Base-by-base conservation (phyloP, 2,797 vertebrate species). In the Diplodus sargus region DNA sequence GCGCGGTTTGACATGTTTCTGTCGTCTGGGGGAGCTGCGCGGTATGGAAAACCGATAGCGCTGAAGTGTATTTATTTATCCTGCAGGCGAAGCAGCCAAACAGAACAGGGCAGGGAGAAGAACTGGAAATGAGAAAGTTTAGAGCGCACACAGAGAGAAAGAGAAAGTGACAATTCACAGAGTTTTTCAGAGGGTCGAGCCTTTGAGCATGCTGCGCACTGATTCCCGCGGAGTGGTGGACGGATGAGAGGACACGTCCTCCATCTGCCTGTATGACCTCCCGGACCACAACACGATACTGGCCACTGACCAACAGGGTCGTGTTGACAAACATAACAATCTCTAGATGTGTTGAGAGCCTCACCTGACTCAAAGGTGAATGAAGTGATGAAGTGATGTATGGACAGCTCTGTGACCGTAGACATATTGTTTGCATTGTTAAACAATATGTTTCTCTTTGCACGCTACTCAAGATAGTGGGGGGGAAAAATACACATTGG, bases 61-160 rank as follows among this genome's bases (percentile, higher is more conserved):
- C 90, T 87, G 81, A 69, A 91, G 86, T 89, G 63, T 85, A 89
- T 94, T 93, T 93, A 94, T 93, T 93, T 94, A 66, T 88, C 84
- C 88, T 91, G 74, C 63, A 81, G 87, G 74, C 61, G 53, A 83
- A 72, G 72, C 87, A 84, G 89, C 68, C 78, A 88, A 89, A 91
- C 78, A 88, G 82, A 90, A 75, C 84, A 83, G 53, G 70, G 8
- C 76, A 20, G 63, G 59, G 64, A 82, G 53, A 76, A 62, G 60
- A 76, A 61, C 34, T 84, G 76, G 74, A 81, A 68, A 74, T 78
- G 15, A 66, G 62, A 76, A 87, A 74, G 71, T 68, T 68, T 48
- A 74, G 47, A 70, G 18, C 65, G 9, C 10, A 28, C n/a, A 61
- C 45, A 78, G 12, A 45, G 56, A 62, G 56, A 76, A 34, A 23